These are phyloP conservation scores for Sesamia inferens DNA, from an alignment of 2,888 invertebrate genomes.

Conservation along the genomic window DNA sequence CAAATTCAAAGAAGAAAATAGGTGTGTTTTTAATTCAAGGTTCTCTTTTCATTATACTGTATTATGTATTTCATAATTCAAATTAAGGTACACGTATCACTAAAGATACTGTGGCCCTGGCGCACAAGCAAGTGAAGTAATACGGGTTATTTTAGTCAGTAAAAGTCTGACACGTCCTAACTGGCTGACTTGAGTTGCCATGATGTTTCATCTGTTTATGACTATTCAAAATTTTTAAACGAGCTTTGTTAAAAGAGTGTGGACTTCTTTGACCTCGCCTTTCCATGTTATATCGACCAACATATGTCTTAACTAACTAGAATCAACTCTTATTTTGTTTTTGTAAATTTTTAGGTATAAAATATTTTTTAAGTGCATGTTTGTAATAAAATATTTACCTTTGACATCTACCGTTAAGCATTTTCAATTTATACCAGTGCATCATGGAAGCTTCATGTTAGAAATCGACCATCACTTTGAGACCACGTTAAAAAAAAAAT, in stretches of 20 bases:
- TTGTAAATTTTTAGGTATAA: background rate
- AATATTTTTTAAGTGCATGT: background rate
- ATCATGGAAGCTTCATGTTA: background rate
- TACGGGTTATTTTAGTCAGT: too few relatives aligned
- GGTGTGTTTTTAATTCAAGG: background rate
- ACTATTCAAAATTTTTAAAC: background rate
- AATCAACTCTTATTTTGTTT: background rate
- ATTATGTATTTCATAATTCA: background rate
- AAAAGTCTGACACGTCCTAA: background rate
- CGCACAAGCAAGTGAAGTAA: too few relatives aligned
- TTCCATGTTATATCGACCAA: background rate
- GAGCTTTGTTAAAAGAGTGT: background rate
- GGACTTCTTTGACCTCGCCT: background rate
- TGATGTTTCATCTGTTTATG: background rate
- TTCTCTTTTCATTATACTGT: background rate
- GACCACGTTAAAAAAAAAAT: background rate
- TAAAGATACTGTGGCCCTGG: too few relatives aligned
- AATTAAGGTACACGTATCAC: background rate
- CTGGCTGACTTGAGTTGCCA: too few relatives aligned
- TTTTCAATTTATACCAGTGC: background rate
- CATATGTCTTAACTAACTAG: background rate
- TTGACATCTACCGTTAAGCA: background rate
- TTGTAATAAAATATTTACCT: background rate
- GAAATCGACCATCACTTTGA: background rate
- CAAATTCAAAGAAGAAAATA: background rate